Evolutionary conservation across 2,888 invertebrate genomes (phyloP).

Genomic region (Lepetodrilus schrolli): DNA sequence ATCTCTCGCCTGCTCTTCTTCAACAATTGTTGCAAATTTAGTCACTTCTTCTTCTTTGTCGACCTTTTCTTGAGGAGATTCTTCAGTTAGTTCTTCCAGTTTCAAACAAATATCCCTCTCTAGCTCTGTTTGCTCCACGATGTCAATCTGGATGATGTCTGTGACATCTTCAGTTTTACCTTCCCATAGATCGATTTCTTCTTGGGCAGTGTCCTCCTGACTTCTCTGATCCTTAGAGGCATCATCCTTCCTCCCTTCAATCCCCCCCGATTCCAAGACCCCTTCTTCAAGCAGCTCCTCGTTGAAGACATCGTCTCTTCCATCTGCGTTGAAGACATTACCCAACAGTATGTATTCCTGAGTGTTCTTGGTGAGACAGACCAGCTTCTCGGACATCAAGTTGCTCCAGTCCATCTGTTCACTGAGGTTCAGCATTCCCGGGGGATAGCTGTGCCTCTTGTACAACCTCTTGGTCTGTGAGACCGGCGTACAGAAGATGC

Average conservation of each 20-base stretch:
- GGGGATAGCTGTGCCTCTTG: constrained; percentile 55
- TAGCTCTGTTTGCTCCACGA: no score
- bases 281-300: neutral
- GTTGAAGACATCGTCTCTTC: no score
- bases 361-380: neutral
- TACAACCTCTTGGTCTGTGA: constrained; percentile 54
- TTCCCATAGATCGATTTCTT: no score
- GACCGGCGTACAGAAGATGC: constrained; percentile 46
- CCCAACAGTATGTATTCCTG: neutral
- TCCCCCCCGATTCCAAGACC: neutral
- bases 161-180: no score
- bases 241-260: no score
- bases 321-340: neutral
- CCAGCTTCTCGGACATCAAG: neutral
- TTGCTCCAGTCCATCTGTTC: neutral
- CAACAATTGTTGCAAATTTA: neutral
- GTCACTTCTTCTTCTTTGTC: neutral
- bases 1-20: neutral
- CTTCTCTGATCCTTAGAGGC: no score
- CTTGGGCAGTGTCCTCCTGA: no score
- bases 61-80: neutral
- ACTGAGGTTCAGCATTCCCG: constrained; percentile 9
- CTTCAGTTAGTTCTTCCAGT: neutral
- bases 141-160: no score
- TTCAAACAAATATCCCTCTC: no score